Conservation (phyloP, 2,797 vertebrate species). For the Mastacembelus armatus region DNA sequence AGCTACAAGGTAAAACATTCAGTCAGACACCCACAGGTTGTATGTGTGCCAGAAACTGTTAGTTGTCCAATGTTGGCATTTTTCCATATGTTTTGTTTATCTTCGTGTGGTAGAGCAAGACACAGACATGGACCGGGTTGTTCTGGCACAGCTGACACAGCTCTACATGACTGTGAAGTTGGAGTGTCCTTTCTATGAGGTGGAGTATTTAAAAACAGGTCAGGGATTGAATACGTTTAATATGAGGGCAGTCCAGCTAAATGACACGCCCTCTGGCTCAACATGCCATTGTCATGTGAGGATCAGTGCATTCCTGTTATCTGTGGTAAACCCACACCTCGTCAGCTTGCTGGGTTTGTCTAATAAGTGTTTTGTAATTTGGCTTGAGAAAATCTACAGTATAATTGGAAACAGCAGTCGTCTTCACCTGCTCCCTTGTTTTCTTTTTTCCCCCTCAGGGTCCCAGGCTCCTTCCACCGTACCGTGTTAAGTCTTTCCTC, state of each 20-base stretch:
- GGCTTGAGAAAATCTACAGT: no score
- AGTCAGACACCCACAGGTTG: background rate
- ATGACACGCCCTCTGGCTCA: conserved; percentile 27
- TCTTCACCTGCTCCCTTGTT: background rate
- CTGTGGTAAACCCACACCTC: background rate
- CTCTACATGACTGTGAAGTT: conserved; percentile 89
- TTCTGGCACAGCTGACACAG: conserved; percentile 88
- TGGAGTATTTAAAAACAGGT: conserved; percentile 54
- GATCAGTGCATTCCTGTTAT: conserved; percentile 9
- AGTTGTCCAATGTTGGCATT: accelerated
- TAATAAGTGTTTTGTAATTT: background rate
- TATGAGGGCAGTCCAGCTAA: background rate
- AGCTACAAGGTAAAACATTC: conserved; percentile 87
- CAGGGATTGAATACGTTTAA: background rate
- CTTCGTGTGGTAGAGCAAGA: conserved; percentile 80
- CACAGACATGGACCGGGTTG: conserved; percentile 74
- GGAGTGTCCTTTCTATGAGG: conserved; percentile 93
- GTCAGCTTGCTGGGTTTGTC: background rate
- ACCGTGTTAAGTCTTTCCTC: conserved; percentile 86
- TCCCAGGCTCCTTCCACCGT: conserved; percentile 84
- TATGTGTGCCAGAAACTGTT: background rate
- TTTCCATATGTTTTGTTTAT: background rate
- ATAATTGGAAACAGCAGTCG: no score
- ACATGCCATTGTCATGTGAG: background rate
- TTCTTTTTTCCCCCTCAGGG: conserved; percentile 78